These are phyloP conservation scores for Falco punctatus DNA, from an alignment of 2,113 vertebrate species.

Conservation along the genomic window DNA sequence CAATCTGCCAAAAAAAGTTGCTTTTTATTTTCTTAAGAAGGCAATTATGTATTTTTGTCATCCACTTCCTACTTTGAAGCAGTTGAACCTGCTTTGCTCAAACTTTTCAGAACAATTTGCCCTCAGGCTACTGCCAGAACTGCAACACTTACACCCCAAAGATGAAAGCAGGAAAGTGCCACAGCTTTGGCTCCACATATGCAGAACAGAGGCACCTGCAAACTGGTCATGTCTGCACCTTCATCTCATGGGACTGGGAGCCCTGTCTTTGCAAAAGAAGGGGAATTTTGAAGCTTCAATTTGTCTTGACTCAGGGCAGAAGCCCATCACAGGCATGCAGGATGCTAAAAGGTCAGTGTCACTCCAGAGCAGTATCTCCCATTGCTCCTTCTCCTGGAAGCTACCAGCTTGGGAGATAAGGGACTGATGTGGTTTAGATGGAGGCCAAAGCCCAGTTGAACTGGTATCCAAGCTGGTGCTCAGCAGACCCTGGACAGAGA, in stretches of 20 bases:
- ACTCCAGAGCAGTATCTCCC: neutral
- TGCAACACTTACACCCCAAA: conserved; percentile 10
- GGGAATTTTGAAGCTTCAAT: neutral
- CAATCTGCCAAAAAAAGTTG: conserved; percentile 59
- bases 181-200: neutral
- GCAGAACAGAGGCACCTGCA: conserved; percentile 3
- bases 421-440: accelerated
- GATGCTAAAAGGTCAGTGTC: neutral
- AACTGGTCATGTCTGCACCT: neutral
- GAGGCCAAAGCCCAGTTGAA: neutral
- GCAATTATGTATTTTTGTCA: conserved; percentile 65
- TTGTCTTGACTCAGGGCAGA: neutral
- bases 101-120: conserved; percentile 56
- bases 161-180: neutral
- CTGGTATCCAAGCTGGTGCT: accelerated
- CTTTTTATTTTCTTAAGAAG: conserved; percentile 66
- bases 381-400: neutral
- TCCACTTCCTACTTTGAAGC: conserved; percentile 60
- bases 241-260: neutral
- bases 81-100: conserved; percentile 55
- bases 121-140: conserved; percentile 57
- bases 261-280: neutral
- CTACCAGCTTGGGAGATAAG: neutral
- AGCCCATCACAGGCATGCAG: neutral
- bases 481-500: neutral